phyloP scores from a whole-genome alignment of 2,888 invertebrate genomes.

The Caradrina kadenii region DNA sequence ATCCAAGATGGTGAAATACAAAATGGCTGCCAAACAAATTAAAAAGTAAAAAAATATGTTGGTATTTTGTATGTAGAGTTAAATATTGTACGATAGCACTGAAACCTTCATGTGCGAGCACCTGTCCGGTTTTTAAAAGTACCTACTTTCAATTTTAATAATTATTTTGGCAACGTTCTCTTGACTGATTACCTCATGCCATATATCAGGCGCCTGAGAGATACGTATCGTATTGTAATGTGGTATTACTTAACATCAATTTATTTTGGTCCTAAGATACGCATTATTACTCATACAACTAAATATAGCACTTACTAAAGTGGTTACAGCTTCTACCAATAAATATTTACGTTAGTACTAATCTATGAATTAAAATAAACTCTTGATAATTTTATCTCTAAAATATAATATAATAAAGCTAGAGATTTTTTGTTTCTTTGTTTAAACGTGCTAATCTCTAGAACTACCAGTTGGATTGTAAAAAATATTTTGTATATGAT shows the following conservation, averaged over 20 bases:
- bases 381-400: conserved; percentile 22
- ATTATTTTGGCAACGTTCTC: conserved; percentile 22
- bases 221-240: conserved; percentile 30
- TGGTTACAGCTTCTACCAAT: conserved; percentile 14
- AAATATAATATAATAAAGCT: too few relatives aligned
- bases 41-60: too few relatives aligned
- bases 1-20: too few relatives aligned
- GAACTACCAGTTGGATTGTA: too few relatives aligned
- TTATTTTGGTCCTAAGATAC: conserved; percentile 37
- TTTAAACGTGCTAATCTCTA: too few relatives aligned
- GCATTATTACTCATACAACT: conserved; percentile 40
- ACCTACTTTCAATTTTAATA: conserved; percentile 13
- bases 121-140: background rate
- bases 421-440: too few relatives aligned
- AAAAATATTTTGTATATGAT: too few relatives aligned
- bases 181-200: conserved; percentile 1
- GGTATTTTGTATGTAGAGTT: too few relatives aligned
- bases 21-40: too few relatives aligned
- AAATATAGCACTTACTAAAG: conserved; percentile 48
- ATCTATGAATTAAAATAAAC: conserved; percentile 26
- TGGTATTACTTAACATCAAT: conserved; percentile 37
- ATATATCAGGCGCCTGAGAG: conserved; percentile 6
- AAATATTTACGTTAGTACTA: conserved; percentile 50
- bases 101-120: too few relatives aligned
- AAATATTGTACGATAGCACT: too few relatives aligned